phyloP scores from a whole-genome alignment of 2,113 vertebrate species.

The Xerus inauris region DNA sequence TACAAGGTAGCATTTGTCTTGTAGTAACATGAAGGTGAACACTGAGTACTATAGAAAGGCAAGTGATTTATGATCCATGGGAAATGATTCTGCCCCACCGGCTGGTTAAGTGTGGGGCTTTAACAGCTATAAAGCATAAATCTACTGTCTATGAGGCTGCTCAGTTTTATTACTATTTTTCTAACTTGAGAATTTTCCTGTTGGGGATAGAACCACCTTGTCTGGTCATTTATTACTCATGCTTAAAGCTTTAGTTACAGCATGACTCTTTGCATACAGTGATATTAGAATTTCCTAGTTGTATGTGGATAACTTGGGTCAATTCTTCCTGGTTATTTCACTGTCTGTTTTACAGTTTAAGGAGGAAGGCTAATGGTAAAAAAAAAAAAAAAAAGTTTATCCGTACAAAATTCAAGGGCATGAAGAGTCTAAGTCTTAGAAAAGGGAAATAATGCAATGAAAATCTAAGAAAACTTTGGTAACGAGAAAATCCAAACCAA shows the following conservation, averaged over 20 bases:
- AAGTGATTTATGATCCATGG: conserved; percentile 78
- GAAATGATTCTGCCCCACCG: conserved; percentile 70
- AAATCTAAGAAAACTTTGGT: not conserved
- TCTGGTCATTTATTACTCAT: conserved; percentile 75
- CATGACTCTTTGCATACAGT: not conserved
- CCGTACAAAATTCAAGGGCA: not conserved
- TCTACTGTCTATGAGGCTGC: conserved; percentile 73
- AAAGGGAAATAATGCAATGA: not conserved
- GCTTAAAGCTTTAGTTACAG: conserved; percentile 59
- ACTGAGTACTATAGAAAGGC: conserved; percentile 38
- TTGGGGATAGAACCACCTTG: conserved; percentile 73
- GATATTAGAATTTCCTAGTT: not conserved
- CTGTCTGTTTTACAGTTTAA: not conserved
- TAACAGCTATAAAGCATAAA: conserved; percentile 76
- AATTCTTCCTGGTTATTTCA: not conserved
- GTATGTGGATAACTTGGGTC: not conserved
- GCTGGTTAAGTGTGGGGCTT: conserved; percentile 79
- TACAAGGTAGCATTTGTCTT: conserved; percentile 73
- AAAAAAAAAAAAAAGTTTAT: not conserved
- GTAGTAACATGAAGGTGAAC: conserved; percentile 67
- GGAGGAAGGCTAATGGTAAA: not conserved
- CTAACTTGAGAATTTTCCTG: conserved; percentile 76
- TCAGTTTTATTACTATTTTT: conserved; percentile 81
- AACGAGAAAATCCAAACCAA: not conserved
- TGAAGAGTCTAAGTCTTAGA: not conserved